Evolutionary conservation across 2,113 vertebrate species (phyloP).

Genomic region (Lycaon pictus): DNA sequence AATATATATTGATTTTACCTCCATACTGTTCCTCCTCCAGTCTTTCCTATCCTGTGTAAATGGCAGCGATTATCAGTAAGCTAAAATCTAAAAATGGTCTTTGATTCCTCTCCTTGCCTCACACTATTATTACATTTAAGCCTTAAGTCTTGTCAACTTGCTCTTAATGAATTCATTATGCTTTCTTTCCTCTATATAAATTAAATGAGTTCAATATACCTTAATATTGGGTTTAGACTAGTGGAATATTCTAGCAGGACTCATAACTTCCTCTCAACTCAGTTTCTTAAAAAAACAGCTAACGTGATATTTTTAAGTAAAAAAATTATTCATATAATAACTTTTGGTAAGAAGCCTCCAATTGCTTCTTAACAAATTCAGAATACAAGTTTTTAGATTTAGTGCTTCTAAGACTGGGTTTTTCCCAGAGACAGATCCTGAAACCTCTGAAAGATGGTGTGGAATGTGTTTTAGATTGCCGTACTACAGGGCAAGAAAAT

Average conservation of each 20-base stretch:
- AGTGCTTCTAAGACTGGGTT: not conserved
- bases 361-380: not conserved
- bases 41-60: not conserved
- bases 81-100: not conserved
- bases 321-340: not conserved
- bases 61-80: not conserved
- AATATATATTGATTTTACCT: not conserved
- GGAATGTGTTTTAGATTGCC: not conserved
- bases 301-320: not conserved
- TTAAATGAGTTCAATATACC: not conserved
- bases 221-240: not conserved
- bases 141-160: not conserved
- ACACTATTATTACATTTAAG: not conserved
- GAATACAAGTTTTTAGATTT: not conserved
- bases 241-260: not conserved
- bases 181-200: not conserved
- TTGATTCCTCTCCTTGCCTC: not conserved
- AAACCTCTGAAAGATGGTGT: not conserved
- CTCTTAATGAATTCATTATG: not conserved
- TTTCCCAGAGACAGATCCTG: not conserved
- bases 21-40: not conserved
- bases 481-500: not conserved
- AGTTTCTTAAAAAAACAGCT: not conserved
- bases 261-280: not conserved
- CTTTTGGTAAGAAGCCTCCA: not conserved